A percentile compares a stretch with the other conserved stretches of the same genome.
These are phyloP conservation scores for Thunnus thynnus DNA, from an alignment of 2,113 vertebrate genomes.

Conservation along the genomic window DNA sequence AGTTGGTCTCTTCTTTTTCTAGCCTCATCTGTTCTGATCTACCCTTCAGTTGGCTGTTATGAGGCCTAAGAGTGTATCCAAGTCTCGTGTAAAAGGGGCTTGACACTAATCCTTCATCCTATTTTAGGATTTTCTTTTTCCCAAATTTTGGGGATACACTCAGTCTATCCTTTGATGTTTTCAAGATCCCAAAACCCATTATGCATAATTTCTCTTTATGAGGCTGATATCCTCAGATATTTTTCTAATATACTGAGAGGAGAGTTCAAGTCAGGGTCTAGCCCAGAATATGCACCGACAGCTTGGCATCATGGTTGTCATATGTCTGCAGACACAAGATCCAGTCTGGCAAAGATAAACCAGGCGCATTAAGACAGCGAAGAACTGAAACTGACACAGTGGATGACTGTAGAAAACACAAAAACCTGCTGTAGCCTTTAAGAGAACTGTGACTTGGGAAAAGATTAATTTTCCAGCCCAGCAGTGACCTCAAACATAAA, in stretches of 20 bases:
- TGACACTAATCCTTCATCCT: neutral
- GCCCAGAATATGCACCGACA: slow-evolving; percentile 16
- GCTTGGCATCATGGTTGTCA: neutral
- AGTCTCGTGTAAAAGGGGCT: neutral
- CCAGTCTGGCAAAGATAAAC: slow-evolving; percentile 15
- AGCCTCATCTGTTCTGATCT: neutral
- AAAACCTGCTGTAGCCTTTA: slow-evolving; percentile 10
- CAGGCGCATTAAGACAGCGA: neutral
- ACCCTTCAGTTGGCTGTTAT: slow-evolving; percentile 1
- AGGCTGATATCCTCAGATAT: neutral
- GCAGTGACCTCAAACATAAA: neutral
- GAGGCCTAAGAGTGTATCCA: neutral
- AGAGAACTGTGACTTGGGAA: slow-evolving; percentile 16
- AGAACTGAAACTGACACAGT: slow-evolving; percentile 7
- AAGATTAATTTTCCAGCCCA: slow-evolving; percentile 25
- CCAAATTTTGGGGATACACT: neutral
- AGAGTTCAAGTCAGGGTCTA: neutral
- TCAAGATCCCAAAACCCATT: neutral
- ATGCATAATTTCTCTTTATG: slow-evolving; percentile 3
- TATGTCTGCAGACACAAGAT: neutral
- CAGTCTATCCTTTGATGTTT: slow-evolving; percentile 5
- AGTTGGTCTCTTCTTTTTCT: neutral
- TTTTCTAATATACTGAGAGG: neutral
- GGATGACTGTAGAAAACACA: slow-evolving; percentile 1
- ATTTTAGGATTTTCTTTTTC: neutral